Percentiles rank a stretch among this genome's conserved stretches.
Evolutionary conservation across 92 coral and sea anemone genomes (phyloP).

Genomic region (Zoanthus sansibaricus): DNA sequence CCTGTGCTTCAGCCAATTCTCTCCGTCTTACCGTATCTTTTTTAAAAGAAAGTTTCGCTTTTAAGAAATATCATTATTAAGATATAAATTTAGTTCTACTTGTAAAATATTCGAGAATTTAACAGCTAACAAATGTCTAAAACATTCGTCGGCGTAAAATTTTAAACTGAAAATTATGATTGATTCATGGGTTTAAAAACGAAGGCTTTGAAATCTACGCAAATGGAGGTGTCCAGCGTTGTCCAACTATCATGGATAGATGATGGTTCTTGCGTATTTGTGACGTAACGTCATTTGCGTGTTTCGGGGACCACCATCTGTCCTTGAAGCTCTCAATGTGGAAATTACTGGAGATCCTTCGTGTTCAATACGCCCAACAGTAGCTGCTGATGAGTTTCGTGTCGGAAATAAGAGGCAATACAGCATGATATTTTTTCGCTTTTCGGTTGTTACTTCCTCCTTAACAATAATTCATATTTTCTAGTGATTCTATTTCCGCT

Average conservation of each 20-base stretch:
- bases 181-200: not conserved
- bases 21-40: not conserved
- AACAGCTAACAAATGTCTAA: not conserved
- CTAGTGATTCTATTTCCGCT: constrained; percentile 20
- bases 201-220: not conserved
- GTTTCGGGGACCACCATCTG: not conserved
- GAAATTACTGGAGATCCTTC: constrained; percentile 12
- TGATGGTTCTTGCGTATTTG: not conserved
- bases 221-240: not conserved
- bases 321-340: not conserved
- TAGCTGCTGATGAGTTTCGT: not conserved
- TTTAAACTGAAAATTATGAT: not conserved
- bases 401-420: constrained; percentile 23
- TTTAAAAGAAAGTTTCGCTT: not conserved
- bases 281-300: constrained; percentile 24
- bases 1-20: constrained; percentile 38
- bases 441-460: constrained; percentile 5
- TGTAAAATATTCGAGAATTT: not conserved
- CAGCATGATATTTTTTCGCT: not conserved
- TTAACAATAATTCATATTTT: not conserved
- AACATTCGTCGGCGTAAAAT: not conserved
- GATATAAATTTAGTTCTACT: not conserved
- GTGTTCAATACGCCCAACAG: not conserved
- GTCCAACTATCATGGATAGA: too few relatives aligned
- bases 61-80: not conserved